Evolutionary conservation across 2,888 invertebrate genomes (phyloP), one percentile per base, ranked within the genome.

Genomic region (Craniophora ligustri): DNA sequence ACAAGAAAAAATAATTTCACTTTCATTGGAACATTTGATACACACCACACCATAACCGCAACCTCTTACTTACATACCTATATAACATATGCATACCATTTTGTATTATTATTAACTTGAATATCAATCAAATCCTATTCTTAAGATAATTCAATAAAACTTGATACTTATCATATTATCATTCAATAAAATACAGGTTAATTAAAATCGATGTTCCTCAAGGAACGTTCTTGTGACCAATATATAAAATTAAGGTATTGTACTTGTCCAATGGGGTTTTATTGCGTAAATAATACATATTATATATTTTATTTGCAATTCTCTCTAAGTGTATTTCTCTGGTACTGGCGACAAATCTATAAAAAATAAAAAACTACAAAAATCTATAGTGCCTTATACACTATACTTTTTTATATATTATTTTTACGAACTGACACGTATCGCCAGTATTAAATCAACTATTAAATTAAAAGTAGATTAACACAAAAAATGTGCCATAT

Each of bases 1-100:
- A 8, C 13, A 45, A 23, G 28, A 4, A 23, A 10, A 36, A 44
- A 1, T 40, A 38, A 28, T 45, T 64, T 57, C 15, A 34, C 14
- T 38, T 63, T 35, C 21, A 35, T 28, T 4, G 34, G 13, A 18
- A 15, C 40, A 2, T 62, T 41, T 7, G 31, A 62, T 32, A 31
- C 6, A 6, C 10, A 35, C 7, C 23, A 5, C 13, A 13, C 10
- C 15, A 8, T 28, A 34, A 15, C 11, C 13, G 14, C 11, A 6
- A n/a, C 7, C 7, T 31, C 0, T 61, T 45, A 36, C 3, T 5
- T 32, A 45, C n/a, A n/a, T n/a, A 41, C 11, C 1, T 14, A 7
- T n/a, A n/a, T n/a, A 1, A 1, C 2, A n/a, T 26, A 11, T 18
- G 5, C 5, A 18, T 32, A n/a, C 5, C 13, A 39, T 10, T 21